These are phyloP conservation scores for Lasioglossum vierecki DNA, from an alignment of 2,888 invertebrate species.

Conservation along the genomic window DNA sequence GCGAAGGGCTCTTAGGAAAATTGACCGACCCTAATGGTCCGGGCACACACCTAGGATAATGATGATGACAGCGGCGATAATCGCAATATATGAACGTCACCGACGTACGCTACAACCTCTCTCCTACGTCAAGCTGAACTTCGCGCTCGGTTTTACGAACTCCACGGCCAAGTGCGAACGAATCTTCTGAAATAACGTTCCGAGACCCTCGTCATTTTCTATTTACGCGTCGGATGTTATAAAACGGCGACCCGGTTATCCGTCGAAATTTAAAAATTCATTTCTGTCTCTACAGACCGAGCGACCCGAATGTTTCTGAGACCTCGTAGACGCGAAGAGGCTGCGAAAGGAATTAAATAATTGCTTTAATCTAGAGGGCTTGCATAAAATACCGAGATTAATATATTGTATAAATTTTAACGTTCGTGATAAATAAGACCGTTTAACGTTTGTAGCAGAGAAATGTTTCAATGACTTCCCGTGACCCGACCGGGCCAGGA, in stretches of 20 bases:
- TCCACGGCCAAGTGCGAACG: too few species aligned
- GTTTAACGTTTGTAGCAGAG: conserved; percentile 4
- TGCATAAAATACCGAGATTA: background rate
- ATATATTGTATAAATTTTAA: background rate
- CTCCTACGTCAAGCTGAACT: background rate
- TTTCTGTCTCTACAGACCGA: background rate
- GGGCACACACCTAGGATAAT: conserved; percentile 67
- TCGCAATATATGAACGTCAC: conserved; percentile 74
- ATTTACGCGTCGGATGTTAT: background rate
- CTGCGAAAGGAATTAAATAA: background rate
- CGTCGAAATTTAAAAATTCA: background rate
- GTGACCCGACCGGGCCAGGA: too few species aligned
- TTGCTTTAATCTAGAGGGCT: too few species aligned
- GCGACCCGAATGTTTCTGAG: background rate
- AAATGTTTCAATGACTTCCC: conserved; percentile 13
- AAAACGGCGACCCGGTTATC: background rate
- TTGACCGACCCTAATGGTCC: conserved; percentile 76
- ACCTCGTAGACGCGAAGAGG: background rate
- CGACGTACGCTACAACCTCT: conserved; percentile 1
- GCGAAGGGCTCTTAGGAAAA: conserved; percentile 76
- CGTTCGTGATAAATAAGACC: background rate
- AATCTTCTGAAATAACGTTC: background rate
- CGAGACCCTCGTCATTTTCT: background rate
- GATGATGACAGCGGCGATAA: conserved; percentile 75
- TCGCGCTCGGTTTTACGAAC: background rate